Conservation (phyloP, 1,140 invertebrate species). For the Trachymyrmex septentrionalis region DNA sequence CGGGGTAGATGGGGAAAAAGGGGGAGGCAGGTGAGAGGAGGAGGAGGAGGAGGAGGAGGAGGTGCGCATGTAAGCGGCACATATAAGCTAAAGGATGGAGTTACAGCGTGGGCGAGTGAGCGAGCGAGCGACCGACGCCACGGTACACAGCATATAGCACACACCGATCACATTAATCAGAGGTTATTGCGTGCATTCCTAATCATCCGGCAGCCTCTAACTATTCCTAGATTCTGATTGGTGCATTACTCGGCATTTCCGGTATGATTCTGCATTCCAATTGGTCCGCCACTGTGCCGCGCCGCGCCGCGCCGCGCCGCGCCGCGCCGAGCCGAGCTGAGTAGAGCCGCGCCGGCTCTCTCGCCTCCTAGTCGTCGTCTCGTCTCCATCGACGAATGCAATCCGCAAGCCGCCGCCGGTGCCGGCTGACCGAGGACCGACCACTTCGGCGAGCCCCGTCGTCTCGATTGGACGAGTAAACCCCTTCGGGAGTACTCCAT, state of each 20-base stretch:
- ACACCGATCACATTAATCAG: conserved; percentile 87
- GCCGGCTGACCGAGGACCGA: conserved; percentile 54
- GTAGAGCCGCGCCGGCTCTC: neutral
- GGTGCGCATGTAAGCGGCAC: conserved; percentile 77
- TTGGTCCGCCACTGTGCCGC: conserved; percentile 78
- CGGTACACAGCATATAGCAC: conserved; percentile 78
- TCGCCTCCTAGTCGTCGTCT: conserved; percentile 41
- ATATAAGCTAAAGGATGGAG: conserved; percentile 83
- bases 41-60: conserved; percentile 28
- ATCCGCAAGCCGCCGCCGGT: conserved; percentile 69
- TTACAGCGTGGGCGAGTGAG: conserved; percentile 67
- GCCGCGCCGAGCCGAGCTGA: conserved; percentile 17
- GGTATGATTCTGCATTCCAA: conserved; percentile 87
- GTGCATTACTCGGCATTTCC: conserved; percentile 87
- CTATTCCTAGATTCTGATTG: conserved; percentile 87
- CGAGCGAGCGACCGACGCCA: conserved; percentile 72
- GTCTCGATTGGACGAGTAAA: conserved; percentile 23
- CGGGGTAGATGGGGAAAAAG: conserved; percentile 52
- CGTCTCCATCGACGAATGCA: conserved; percentile 74
- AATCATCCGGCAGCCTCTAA: conserved; percentile 86
- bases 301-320: neutral
- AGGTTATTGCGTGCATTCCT: conserved; percentile 87
- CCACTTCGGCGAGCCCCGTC: conserved; percentile 24
- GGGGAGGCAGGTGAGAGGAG: conserved; percentile 8
- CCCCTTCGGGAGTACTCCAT: conserved; percentile 7